Evolutionary conservation across 2,797 vertebrate genomes (phyloP).

Genomic region (Artibeus jamaicensis): DNA sequence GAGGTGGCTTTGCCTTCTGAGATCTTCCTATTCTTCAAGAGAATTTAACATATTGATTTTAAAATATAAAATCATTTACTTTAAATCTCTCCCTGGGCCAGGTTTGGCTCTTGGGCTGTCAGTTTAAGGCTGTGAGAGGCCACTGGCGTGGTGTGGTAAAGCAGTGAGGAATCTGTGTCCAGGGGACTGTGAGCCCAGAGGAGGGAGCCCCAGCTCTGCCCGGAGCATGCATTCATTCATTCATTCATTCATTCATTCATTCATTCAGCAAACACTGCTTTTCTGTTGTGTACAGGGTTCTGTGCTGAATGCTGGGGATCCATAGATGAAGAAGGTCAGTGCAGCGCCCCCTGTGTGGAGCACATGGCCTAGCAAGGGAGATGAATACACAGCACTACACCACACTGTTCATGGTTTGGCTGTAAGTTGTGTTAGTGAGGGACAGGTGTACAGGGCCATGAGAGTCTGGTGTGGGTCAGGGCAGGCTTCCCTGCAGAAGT

Average conservation of each 20-base stretch:
- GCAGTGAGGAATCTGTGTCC: background rate
- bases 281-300: background rate
- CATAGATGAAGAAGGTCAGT: background rate
- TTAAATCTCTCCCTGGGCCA: background rate
- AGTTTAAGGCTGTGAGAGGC: background rate
- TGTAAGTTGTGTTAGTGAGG: background rate
- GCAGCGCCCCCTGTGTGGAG: accelerated
- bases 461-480: background rate
- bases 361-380: accelerated
- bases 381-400: accelerated
- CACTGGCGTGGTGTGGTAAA: accelerated
- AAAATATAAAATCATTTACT: background rate
- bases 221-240: background rate
- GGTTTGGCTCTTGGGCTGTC: background rate
- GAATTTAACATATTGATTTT: background rate
- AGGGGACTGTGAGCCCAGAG: background rate
- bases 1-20: background rate
- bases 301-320: background rate
- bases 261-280: background rate
- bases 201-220: background rate
- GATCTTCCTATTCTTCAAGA: background rate
- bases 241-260: background rate
- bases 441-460: too few species aligned
- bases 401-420: accelerated
- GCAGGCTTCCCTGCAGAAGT: background rate